Base-by-base conservation (phyloP, 2,113 vertebrate genomes). In the Serilophus lunatus region DNA sequence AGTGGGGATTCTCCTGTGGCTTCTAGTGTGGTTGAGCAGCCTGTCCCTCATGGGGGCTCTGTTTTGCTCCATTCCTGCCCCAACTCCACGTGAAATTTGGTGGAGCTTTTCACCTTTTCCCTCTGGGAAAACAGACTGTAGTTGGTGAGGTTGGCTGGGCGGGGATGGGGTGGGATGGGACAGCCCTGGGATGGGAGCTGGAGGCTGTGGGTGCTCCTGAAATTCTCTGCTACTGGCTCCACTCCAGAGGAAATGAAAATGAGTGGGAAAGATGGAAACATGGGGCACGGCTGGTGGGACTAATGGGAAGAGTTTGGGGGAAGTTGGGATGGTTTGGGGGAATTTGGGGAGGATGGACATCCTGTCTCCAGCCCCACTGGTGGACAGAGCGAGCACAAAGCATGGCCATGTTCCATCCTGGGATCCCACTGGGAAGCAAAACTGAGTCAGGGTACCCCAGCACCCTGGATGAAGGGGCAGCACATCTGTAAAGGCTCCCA, bases 401-500 rank as follows among this genome's bases (percentile, higher is more conserved):
- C 61, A n/a, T 0, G 13, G 47, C 75, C 61, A 18, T 0, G 26
- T 54, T 53, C 54, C 45, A 49, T 11, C 50, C 35, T 1, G 0
- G 7, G 18, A 56, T 31, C 38, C 68, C 6, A 0, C 0, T 0
- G 12, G 75, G 70, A 50, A 63, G 13, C 61, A 60, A 83, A 66
- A 33, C 9, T 0, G 0, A 50, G 31, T 22, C 6, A 5, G 57
- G 47, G 9, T 18, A 35, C 29, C 74, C 28, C 64, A 53, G 60
- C 42, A 10, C 20, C 31, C n/a, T 1, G 3, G 3, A 7, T 1
- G 3, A 86, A 71, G 18, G 38, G 14, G 4, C 24, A 3, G 36
- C 40, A 76, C 92, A 70, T 92, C 96, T 51, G 2, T 40, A 93
- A 96, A 81, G 24, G 45, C 84, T 94, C 96, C 92, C 86, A 86